These are phyloP conservation scores for Martes martes DNA, from an alignment of 2,113 vertebrate species.

Conservation along the genomic window DNA sequence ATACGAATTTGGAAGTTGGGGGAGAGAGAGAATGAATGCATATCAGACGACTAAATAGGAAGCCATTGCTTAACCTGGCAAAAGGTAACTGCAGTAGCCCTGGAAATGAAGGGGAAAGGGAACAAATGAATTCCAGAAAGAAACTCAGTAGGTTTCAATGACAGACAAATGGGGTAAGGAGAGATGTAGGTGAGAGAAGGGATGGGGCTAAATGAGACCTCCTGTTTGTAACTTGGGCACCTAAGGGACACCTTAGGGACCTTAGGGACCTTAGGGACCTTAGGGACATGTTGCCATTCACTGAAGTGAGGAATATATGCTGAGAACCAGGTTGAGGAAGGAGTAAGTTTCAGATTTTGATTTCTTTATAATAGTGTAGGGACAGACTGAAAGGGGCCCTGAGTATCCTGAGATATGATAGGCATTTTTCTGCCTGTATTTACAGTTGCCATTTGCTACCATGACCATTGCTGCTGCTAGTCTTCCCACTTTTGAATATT, in stretches of 20 bases:
- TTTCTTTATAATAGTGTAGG: not conserved
- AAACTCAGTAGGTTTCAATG: not conserved
- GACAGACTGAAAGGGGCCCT: not conserved
- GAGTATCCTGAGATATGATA: not conserved
- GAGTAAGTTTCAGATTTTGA: not conserved
- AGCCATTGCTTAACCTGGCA: not conserved
- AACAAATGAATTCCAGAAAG: not conserved
- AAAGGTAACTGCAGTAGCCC: not conserved
- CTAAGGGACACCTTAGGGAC: not conserved
- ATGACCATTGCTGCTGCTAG: not conserved
- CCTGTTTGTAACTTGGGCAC: not conserved
- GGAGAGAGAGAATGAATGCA: not conserved
- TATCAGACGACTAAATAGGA: not conserved
- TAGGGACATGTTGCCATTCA: not conserved
- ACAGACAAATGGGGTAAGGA: not conserved
- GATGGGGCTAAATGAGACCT: not conserved
- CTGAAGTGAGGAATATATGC: not conserved
- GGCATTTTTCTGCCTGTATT: not conserved
- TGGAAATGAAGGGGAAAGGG: not conserved
- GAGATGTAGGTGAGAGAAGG: not conserved
- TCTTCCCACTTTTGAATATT: not conserved
- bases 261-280: too few species aligned
- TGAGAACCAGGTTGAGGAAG: not conserved
- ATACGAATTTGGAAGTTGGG: not conserved
- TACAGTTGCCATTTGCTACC: not conserved